Conservation (phyloP, 2,888 invertebrate species). For the Hypercompe scribonia region DNA sequence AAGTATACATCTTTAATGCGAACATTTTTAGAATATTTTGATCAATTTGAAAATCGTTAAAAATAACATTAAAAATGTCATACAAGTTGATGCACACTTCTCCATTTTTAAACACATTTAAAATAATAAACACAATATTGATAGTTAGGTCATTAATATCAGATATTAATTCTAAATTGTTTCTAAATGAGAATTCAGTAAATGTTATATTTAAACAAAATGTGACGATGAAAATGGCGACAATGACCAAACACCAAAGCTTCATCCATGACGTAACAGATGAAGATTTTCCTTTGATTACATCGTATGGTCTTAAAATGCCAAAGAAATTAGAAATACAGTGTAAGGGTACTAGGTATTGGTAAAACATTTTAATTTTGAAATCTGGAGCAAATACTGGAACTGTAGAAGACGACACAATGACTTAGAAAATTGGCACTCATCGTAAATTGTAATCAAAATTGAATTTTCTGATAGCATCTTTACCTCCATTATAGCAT, state of each 20-base stretch:
- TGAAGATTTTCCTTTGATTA: conserved; percentile 22
- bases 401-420: not conserved
- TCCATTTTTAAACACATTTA: conserved; percentile 29
- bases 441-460: not conserved
- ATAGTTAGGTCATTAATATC: conserved; percentile 38
- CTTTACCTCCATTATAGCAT: not conserved
- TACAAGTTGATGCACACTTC: conserved; percentile 15
- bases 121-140: conserved; percentile 34
- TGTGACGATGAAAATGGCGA: conserved; percentile 21
- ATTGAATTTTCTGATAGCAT: not conserved
- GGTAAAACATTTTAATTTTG: conserved; percentile 34
- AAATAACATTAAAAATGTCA: conserved; percentile 28
- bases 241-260: conserved; percentile 34
- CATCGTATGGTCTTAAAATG: conserved; percentile 29
- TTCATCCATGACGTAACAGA: conserved; percentile 28
- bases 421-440: not conserved
- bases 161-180: conserved; percentile 32
- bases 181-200: conserved; percentile 23
- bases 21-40: conserved; percentile 37
- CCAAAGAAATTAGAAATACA: conserved; percentile 41
- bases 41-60: conserved; percentile 31
- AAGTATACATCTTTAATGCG: conserved; percentile 59
- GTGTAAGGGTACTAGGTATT: conserved; percentile 30
- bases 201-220: conserved; percentile 21
- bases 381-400: not conserved